Evolutionary conservation across 2,113 vertebrate genomes (phyloP).

Genomic region (Petrocephalus microphthalmus): DNA sequence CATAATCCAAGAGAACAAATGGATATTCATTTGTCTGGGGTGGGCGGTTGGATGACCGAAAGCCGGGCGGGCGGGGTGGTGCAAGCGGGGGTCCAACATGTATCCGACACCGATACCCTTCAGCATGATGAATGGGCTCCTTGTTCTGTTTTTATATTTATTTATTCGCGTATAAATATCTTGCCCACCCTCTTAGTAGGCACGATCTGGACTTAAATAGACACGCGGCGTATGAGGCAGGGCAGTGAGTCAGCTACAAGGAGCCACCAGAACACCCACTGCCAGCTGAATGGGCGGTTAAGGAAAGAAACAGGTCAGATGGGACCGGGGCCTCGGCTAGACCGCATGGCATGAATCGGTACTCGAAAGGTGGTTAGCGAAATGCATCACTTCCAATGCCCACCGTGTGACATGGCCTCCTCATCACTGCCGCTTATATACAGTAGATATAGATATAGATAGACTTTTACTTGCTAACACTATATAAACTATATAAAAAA

Average conservation of each 20-base stretch:
- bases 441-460: no score
- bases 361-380: background rate
- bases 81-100: background rate
- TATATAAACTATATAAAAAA: background rate
- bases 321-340: background rate
- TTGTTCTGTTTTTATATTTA: background rate
- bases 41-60: background rate
- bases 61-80: background rate
- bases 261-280: background rate
- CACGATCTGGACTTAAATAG: background rate
- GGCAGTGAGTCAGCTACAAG: background rate
- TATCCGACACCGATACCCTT: background rate
- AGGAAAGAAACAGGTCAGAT: background rate
- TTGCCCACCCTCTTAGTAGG: background rate
- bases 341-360: background rate
- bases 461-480: no score
- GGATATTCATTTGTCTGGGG: background rate
- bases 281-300: background rate
- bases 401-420: background rate
- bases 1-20: conserved; percentile 15
- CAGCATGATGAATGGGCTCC: background rate
- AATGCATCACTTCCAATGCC: background rate
- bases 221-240: background rate
- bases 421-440: background rate
- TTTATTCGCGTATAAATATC: background rate